phyloP scores from a whole-genome alignment of 1,140 invertebrate species.

The Drosophila lacertosa region DNA sequence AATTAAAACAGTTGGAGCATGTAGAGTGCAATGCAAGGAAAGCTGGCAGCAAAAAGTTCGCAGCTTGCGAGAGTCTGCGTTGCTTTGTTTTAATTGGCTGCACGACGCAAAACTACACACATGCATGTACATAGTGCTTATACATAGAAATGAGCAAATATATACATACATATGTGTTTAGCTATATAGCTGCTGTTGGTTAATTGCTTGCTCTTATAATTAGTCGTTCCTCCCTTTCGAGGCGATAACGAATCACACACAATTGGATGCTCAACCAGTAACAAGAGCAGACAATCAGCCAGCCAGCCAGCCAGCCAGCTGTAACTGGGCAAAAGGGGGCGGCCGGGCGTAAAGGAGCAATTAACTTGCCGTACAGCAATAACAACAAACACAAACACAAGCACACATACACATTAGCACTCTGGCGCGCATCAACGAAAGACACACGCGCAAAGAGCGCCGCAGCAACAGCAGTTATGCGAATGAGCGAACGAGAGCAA shows the following conservation, averaged over 20 bases:
- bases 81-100: constrained; percentile 56
- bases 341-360: constrained; percentile 54
- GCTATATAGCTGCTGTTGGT: constrained; percentile 9
- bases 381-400: constrained; percentile 17
- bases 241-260: constrained; percentile 67
- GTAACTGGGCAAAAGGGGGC: constrained; percentile 27
- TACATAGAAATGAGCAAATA: not conserved
- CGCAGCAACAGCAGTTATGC: constrained; percentile 18
- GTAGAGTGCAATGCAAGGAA: not conserved
- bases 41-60: not conserved
- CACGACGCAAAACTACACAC: not conserved
- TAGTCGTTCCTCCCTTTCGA: constrained; percentile 52
- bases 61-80: not conserved
- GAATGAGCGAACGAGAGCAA: constrained; percentile 14
- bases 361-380: constrained; percentile 58
- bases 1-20: constrained; percentile 36
- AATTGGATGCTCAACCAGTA: constrained; percentile 48
- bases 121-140: too few species aligned
- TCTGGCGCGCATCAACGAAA: too few species aligned
- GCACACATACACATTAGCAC: constrained; percentile 22
- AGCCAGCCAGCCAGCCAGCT: too few species aligned
- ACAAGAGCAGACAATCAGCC: constrained; percentile 24
- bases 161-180: not conserved
- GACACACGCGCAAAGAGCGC: constrained; percentile 16
- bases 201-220: constrained; percentile 62